Evolutionary conservation across 2,888 invertebrate genomes (phyloP), one percentile per base, ranked within the genome.

Genomic region (Tetranychus truncatus): DNA sequence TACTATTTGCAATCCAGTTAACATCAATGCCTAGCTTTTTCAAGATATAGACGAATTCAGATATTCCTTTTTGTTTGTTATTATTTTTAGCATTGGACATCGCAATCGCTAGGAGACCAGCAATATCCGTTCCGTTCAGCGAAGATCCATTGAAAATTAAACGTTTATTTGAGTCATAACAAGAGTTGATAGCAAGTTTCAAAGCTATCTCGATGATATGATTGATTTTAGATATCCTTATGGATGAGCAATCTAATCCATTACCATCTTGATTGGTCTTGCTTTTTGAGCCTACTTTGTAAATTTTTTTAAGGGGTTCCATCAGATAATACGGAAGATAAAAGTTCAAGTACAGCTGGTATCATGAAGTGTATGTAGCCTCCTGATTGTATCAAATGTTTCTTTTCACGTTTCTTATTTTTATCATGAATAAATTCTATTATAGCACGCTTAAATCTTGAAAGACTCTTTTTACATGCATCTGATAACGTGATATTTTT

Each of bases 311-410:
- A 66, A 34, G n/a, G 66, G 45, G 34, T 20, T 75, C 66, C 71
- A 34, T 66, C 45, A 18, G 2, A 67, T 67, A 71, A 55, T 20
- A 45, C 69, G 45, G 20, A 67, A 66, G 45, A 45, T 20, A 77
- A 0, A 18, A 72, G 45, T 0, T 46, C 44, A 3, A 73, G 11
- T 1, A 76, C 66, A 11, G 71, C 73, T 24, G 76, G 76, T 4
- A 76, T 24, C 4, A 77, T 7, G 4, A 72, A 7, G 5, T 74
- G 76, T 69, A 77, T 21, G 24, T 75, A 76, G 1, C 76, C 76
- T 44, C 76, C 78, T 1, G 21, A 76, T 46, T 76, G 77, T 6
- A 75, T 75, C 4, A 76, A 6, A 18, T 45, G 65, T 55, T 20
- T 21, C 24, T n/a, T 1, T 1, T 45, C 1, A 3, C 24, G 34